Conservation (phyloP, 30 jellyfish, hydroid and myxozoan genomes). For the Euphysa ruthae region DNA sequence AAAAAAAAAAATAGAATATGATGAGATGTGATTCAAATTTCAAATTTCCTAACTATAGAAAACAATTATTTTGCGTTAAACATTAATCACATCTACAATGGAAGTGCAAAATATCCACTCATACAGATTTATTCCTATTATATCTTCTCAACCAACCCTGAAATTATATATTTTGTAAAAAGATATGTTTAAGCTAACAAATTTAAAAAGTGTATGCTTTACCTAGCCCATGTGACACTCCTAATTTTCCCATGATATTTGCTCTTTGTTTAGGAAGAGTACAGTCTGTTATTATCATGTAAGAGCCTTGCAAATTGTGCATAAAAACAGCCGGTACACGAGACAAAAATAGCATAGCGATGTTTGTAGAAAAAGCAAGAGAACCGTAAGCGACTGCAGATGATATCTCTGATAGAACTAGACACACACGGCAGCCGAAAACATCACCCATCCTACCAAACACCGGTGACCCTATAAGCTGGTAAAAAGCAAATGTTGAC, state of each 20-base stretch:
- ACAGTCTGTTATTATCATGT: slow-evolving; percentile 27
- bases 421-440: slow-evolving; percentile 16
- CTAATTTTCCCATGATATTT: slow-evolving; percentile 15
- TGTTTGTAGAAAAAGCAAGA: slow-evolving; percentile 21
- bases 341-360: slow-evolving; percentile 10
- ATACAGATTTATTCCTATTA: too few relatives aligned
- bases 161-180: too few relatives aligned
- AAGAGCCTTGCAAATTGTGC: slow-evolving; percentile 37
- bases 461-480: slow-evolving; percentile 26
- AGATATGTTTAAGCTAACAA: too few relatives aligned
- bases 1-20: too few relatives aligned
- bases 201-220: too few relatives aligned
- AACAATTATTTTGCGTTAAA: too few relatives aligned
- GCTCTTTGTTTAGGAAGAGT: slow-evolving; percentile 17
- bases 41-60: too few relatives aligned
- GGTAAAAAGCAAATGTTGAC: slow-evolving; percentile 31
- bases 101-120: too few relatives aligned
- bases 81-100: too few relatives aligned
- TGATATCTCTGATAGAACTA: slow-evolving; percentile 15
- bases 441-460: slow-evolving; percentile 28
- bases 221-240: slow-evolving; percentile 39
- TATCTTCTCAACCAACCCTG: too few relatives aligned
- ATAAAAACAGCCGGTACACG: slow-evolving; percentile 35
- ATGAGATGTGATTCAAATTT: too few relatives aligned
- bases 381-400: slow-evolving; percentile 16